Percentiles rank a stretch among this genome's conserved stretches.
Conservation (phyloP, 2,888 invertebrate species). For the Lasioglossum calceatum region DNA sequence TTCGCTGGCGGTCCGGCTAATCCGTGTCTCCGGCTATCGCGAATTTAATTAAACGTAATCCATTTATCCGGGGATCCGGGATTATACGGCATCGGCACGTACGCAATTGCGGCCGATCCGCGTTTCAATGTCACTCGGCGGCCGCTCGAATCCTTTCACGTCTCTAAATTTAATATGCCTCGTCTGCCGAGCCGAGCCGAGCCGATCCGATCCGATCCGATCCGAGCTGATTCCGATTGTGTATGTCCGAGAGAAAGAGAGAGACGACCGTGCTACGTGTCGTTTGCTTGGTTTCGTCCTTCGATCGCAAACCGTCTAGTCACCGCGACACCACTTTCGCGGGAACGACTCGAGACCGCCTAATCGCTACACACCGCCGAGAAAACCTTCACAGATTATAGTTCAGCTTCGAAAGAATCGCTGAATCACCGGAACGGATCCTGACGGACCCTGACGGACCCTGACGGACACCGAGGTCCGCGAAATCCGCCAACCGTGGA, state of each 20-base stretch:
- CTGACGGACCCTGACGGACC: background rate
- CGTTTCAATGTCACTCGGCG: constrained; percentile 48
- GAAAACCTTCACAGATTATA: background rate
- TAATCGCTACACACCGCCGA: background rate
- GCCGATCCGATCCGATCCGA: constrained; percentile 10
- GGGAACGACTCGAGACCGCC: constrained; percentile 6
- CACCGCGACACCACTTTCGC: constrained; percentile 15
- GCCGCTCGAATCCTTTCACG: constrained; percentile 41
- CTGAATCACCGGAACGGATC: constrained; percentile 43
- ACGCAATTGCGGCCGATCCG: constrained; percentile 32
- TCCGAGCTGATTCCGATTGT: background rate
- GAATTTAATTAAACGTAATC: constrained; percentile 62
- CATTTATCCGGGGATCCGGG: constrained; percentile 50
- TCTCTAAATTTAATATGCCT: constrained; percentile 54
- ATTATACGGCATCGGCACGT: constrained; percentile 36
- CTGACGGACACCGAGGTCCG: constrained; percentile 1
- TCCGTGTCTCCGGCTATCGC: constrained; percentile 27
- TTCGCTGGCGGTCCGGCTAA: constrained; percentile 29
- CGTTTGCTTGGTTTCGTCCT: constrained; percentile 35
- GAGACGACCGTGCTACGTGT: background rate
- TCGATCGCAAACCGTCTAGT: constrained; percentile 17
- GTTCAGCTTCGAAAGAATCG: constrained; percentile 6
- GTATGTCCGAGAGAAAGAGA: background rate
- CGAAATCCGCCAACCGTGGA: background rate
- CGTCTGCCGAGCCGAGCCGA: background rate